Evolutionary conservation across 2,797 vertebrate species (phyloP).

Genomic region (Sebastolobus alascanus): DNA sequence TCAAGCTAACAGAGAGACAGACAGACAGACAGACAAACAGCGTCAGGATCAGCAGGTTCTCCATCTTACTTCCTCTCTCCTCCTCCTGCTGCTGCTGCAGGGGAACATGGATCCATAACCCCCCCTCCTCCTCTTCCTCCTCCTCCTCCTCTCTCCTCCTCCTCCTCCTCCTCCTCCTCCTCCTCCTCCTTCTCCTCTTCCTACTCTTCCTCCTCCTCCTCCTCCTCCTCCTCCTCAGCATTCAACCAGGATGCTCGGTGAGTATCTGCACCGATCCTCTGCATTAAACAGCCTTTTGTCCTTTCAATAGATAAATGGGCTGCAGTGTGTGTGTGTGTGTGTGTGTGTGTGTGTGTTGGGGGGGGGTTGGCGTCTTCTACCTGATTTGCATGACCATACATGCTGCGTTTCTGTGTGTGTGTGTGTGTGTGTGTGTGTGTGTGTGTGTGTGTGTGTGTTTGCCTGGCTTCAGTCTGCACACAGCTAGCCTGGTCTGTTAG

Average conservation of each 20-base stretch:
- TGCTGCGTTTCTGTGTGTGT: conserved; percentile 1
- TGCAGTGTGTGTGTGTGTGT: conserved; percentile 33
- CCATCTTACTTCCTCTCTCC: conserved; percentile 46
- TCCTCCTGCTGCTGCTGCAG: conserved; percentile 43
- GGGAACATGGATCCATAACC: conserved; percentile 53
- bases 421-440: too few species aligned
- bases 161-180: conserved; percentile 15
- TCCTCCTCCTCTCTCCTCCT: too few species aligned
- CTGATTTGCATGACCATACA: conserved; percentile 59
- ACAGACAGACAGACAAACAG: too few species aligned
- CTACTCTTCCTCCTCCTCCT: conserved; percentile 52
- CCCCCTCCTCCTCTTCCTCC: too few species aligned
- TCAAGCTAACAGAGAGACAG: conserved; percentile 44
- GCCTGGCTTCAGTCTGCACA: conserved; percentile 18
- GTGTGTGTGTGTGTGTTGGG: conserved; percentile 12
- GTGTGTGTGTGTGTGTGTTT: conserved; percentile 5
- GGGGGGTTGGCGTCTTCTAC: conserved; percentile 14
- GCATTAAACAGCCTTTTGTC: conserved; percentile 72
- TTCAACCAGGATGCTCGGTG: conserved; percentile 78
- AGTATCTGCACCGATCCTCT: conserved; percentile 64
- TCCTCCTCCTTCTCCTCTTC: conserved; percentile 41
- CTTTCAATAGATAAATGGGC: conserved; percentile 35
- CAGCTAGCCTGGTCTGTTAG: conserved; percentile 51
- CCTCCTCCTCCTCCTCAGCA: conserved; percentile 52
- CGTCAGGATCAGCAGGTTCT: conserved; percentile 54